phyloP scores from a whole-genome alignment of 1,140 invertebrate species.

The Drosophila insularis region DNA sequence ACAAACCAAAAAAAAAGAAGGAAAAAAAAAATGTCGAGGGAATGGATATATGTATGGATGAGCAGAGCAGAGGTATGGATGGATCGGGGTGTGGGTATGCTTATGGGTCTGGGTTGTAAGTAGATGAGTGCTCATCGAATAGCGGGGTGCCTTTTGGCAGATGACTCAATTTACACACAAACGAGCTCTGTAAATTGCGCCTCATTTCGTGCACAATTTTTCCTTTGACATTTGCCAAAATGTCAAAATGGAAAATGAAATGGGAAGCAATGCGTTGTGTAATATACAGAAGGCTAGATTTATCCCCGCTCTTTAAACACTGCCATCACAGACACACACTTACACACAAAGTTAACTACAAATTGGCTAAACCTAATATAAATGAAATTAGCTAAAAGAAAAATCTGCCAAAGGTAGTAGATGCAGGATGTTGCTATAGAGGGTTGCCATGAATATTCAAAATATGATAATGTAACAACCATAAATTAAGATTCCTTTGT shows the following conservation, averaged over 20 bases:
- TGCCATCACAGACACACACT: not conserved
- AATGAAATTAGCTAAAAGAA: constrained; percentile 60
- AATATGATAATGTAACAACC: constrained; percentile 16
- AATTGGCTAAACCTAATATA: constrained; percentile 73
- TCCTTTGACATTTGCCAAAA: constrained; percentile 73
- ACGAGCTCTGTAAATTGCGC: constrained; percentile 77
- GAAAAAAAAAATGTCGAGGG: constrained; percentile 34
- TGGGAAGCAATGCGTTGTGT: constrained; percentile 29
- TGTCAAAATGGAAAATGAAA: constrained; percentile 63
- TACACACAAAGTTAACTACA: constrained; percentile 29
- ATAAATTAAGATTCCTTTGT: constrained; percentile 34
- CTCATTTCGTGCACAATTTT: constrained; percentile 74
- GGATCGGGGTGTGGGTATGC: constrained; percentile 33
- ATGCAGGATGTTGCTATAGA: too few species aligned
- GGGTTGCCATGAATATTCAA: constrained; percentile 25
- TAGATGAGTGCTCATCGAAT: not conserved
- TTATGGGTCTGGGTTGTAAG: constrained; percentile 25
- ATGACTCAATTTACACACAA: constrained; percentile 79
- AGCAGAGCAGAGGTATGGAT: not conserved
- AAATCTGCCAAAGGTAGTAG: constrained; percentile 1
- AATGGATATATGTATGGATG: constrained; percentile 43
- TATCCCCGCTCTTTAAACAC: constrained; percentile 11
- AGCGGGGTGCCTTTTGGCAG: constrained; percentile 61
- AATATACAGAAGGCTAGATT: constrained; percentile 29
- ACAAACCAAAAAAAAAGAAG: constrained; percentile 18